phyloP scores from a whole-genome alignment of 2,888 invertebrate species.

The Thecophora atra region DNA sequence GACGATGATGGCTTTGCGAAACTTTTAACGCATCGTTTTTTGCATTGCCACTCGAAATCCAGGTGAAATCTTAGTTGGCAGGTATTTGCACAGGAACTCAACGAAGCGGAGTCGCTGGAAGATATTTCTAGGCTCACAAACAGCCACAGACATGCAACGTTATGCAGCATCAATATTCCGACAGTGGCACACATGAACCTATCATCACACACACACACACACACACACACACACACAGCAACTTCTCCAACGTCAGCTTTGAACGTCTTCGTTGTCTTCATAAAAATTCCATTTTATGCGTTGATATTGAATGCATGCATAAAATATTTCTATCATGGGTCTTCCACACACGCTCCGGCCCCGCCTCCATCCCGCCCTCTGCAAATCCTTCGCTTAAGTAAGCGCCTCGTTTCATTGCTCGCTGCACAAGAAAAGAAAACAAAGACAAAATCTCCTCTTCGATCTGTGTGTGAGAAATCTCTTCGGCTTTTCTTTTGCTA shows the following conservation, averaged over 20 bases:
- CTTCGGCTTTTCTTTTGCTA: neutral
- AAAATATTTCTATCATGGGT: slow-evolving; percentile 24
- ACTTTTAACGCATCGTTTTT: neutral
- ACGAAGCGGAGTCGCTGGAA: neutral
- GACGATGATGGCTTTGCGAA: neutral
- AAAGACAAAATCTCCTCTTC: too few species aligned
- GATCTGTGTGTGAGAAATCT: neutral
- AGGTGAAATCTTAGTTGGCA: neutral
- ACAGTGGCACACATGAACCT: neutral
- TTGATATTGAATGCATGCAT: slow-evolving; percentile 12
- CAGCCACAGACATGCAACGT: neutral
- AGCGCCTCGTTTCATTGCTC: too few species aligned
- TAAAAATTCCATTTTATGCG: slow-evolving; percentile 27
- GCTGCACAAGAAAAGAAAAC: neutral
- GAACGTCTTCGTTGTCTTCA: slow-evolving; percentile 4
- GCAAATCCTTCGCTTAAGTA: too few species aligned
- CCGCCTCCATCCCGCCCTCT: too few species aligned
- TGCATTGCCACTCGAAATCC: slow-evolving; percentile 1
- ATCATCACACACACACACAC: neutral
- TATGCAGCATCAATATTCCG: neutral
- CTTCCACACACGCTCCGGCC: too few species aligned
- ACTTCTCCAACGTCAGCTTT: neutral
- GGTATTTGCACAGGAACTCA: neutral
- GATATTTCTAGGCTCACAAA: neutral
- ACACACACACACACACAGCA: neutral